Conservation (phyloP, 2,113 vertebrate genomes). For the Aleadryas rufinucha region DNA sequence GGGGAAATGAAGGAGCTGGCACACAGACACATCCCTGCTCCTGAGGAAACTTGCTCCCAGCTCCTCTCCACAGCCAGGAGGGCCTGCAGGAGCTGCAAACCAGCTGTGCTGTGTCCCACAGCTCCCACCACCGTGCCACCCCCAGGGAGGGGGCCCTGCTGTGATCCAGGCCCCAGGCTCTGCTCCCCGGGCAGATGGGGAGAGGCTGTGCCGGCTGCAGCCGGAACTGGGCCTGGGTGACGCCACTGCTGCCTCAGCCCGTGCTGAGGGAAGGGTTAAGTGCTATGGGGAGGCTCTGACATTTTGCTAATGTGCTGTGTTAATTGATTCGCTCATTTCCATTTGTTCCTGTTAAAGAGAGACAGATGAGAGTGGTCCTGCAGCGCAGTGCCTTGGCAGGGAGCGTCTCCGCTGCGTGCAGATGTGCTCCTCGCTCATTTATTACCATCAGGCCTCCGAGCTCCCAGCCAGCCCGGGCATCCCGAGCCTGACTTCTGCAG, state of each 20-base stretch:
- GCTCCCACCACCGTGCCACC: fast-evolving
- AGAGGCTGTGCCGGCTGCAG: not conserved
- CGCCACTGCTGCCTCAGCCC: not conserved
- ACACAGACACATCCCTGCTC: not conserved
- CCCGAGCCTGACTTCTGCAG: not conserved
- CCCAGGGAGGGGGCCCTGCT: not conserved
- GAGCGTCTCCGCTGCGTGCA: slow-evolving; percentile 76
- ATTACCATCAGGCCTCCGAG: slow-evolving; percentile 28
- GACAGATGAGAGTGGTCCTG: slow-evolving; percentile 86
- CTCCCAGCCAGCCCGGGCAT: not conserved
- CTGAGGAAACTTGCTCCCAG: not conserved
- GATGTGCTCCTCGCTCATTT: slow-evolving; percentile 76
- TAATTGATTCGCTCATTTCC: slow-evolving; percentile 95
- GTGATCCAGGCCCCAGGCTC: not conserved
- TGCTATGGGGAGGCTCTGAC: slow-evolving; percentile 75
- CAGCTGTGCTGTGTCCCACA: not conserved
- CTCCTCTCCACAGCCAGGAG: not conserved
- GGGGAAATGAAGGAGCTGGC: not conserved
- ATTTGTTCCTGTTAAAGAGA: slow-evolving; percentile 91
- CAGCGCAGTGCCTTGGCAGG: slow-evolving; percentile 84
- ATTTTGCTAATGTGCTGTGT: slow-evolving; percentile 86
- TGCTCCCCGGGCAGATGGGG: not conserved
- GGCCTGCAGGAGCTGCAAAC: not conserved
- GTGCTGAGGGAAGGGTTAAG: slow-evolving; percentile 59
- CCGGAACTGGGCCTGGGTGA: fast-evolving